phyloP scores from a whole-genome alignment of 1,140 invertebrate species.

The Thalassaphorura encarpata region DNA sequence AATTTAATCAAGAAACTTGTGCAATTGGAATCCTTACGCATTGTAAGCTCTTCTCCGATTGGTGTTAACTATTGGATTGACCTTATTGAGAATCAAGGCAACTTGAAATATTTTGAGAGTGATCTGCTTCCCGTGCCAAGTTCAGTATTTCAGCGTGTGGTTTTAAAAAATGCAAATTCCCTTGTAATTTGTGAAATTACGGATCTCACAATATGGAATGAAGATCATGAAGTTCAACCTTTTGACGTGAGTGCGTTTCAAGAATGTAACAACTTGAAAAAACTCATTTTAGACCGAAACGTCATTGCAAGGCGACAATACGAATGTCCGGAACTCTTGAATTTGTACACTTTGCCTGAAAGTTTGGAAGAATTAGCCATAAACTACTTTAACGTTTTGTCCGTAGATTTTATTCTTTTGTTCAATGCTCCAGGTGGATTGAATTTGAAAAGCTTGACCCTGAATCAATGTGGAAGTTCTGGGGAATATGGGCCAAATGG shows the following conservation, averaged over 20 bases:
- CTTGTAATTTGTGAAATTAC: conserved; percentile 19
- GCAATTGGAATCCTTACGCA: conserved; percentile 4
- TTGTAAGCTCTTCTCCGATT: conserved; percentile 20
- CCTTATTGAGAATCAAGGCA: conserved; percentile 10
- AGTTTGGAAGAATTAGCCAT: conserved; percentile 19
- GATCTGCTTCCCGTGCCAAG: conserved; percentile 21
- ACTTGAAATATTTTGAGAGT: conserved; percentile 17
- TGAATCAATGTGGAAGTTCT: conserved; percentile 23
- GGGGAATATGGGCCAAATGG: conserved; percentile 24
- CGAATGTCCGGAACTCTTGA: conserved; percentile 20
- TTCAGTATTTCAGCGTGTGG: conserved; percentile 11
- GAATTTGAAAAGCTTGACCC: conserved; percentile 6
- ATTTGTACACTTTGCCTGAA: conserved; percentile 21
- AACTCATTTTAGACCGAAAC: conserved; percentile 26
- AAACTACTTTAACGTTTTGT: conserved; percentile 24
- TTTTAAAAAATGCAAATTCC: conserved; percentile 7
- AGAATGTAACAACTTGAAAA: conserved; percentile 12
- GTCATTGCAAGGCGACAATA: not conserved
- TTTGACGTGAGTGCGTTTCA: conserved; percentile 17
- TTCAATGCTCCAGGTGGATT: conserved; percentile 3
- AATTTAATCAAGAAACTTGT: not conserved
- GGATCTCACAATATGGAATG: conserved; percentile 21
- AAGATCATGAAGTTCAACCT: conserved; percentile 6
- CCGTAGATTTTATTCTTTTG: conserved; percentile 18
- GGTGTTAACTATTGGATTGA: conserved; percentile 17